Base-by-base conservation (phyloP, 2,797 vertebrate species). In the Aratinga solstitialis region DNA sequence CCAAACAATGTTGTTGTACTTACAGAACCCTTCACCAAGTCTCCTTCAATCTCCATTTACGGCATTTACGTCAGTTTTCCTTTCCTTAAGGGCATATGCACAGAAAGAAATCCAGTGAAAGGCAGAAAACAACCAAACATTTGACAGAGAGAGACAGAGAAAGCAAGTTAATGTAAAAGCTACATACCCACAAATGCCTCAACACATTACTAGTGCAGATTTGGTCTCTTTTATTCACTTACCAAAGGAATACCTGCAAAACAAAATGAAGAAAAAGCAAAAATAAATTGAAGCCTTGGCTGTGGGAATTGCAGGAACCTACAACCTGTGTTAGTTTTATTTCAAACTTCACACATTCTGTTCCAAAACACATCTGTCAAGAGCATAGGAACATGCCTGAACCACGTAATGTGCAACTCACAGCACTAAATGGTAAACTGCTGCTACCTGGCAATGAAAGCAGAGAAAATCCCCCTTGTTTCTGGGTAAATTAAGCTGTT, bases 201-300 rank as follows among this genome's bases (percentile, higher is more conserved):
- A 61, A 30, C 9, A 89, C 65, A 95, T 89, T 40, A 73, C 50
- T 59, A 93, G 38, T 58, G 85, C 54, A 53, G 94, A 40, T 40
- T 51, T 81, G 67, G 84, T 84, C 90, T 89, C 29, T 86, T 96
- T 94, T 36, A 80, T 76, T 96, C 97, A 99, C 99, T 99, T 98
- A 99, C 99, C 99, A 89, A 99, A 99, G 81, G 99, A 99, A 96
- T 99, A 99, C 99, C 99, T 99, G 96, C 67, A 98, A 98, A 96
- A 97, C 94, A 97, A 96, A 95, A 94, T 10, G 79, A 93, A 93
- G 75, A 91, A 62, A 86, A 88, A 26, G 74, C 26, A 78, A 67
- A 43, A 9, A 59, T 11, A 2, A 10, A 82, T 95, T 75, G 95
- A 51, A 65, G 87, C 21, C 22, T 34, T 10, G 2, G 20, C 16